Conservation (phyloP, 1,140 invertebrate genomes). For the Danaus plexippus region DNA sequence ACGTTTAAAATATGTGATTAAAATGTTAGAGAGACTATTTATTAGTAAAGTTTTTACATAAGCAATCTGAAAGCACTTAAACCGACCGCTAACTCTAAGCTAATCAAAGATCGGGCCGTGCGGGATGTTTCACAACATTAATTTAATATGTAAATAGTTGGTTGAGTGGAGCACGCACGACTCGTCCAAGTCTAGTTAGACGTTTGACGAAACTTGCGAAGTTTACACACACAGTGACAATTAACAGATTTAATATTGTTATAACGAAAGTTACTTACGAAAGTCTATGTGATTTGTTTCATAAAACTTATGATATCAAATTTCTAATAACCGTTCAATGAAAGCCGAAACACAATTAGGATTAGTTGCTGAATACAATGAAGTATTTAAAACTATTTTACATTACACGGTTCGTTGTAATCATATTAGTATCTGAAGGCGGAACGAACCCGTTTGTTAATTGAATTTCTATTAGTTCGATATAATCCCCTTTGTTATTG, state of each 20-base stretch:
- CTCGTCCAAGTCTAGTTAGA: constrained; percentile 7
- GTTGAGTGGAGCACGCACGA: constrained; percentile 5
- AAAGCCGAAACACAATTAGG: too few species aligned
- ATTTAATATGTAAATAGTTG: constrained; percentile 13
- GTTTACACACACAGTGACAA: constrained; percentile 7
- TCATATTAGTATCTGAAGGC: too few species aligned
- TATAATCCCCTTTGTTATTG: constrained; percentile 12
- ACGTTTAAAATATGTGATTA: too few species aligned
- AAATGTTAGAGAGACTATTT: too few species aligned
- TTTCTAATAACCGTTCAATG: not conserved
- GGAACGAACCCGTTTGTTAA: too few species aligned
- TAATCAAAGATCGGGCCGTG: too few species aligned
- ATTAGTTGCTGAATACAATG: not conserved
- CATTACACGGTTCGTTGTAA: not conserved
- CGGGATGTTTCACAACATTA: constrained; percentile 5
- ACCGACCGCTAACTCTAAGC: too few species aligned
- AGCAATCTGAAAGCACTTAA: too few species aligned
- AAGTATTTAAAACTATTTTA: constrained; percentile 7
- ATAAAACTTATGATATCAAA: not conserved
- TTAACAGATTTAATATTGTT: constrained; percentile 6
- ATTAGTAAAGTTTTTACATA: too few species aligned
- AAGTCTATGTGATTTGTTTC: constrained; percentile 2
- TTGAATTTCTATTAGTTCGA: too few species aligned
- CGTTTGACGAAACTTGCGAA: constrained; percentile 12
- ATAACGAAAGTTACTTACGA: constrained; percentile 4